Conservation (phyloP, 2,888 invertebrate genomes). For the Saturnia pavonia region DNA sequence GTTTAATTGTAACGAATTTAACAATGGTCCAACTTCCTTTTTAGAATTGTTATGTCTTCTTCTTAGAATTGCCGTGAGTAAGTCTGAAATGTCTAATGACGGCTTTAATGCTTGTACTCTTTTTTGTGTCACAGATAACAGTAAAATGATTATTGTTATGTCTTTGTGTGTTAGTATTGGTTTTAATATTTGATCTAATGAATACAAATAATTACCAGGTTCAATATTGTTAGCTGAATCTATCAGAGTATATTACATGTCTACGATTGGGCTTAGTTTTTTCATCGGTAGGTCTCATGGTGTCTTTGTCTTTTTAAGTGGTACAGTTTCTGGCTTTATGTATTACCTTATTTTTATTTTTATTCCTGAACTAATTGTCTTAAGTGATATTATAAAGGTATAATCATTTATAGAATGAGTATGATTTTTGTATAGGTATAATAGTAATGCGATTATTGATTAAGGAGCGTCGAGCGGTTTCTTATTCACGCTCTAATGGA, state of each 20-base stretch:
- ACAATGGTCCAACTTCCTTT: conserved; percentile 46
- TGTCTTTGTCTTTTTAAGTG: not conserved
- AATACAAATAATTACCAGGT: not conserved
- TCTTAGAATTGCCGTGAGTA: conserved; percentile 48
- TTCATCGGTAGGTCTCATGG: not conserved
- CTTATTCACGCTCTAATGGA: conserved; percentile 48
- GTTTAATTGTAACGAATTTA: conserved; percentile 61
- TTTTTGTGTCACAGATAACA: conserved; percentile 38
- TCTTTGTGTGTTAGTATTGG: not conserved
- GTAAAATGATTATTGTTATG: conserved; percentile 24
- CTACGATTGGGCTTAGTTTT: not conserved
- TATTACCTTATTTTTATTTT: too few species aligned
- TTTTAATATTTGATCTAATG: not conserved
- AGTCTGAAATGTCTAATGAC: conserved; percentile 32
- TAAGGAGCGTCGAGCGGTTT: conserved; percentile 21
- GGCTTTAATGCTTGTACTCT: conserved; percentile 31
- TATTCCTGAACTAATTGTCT: not conserved
- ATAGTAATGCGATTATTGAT: not conserved
- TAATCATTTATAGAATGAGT: not conserved
- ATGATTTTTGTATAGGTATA: not conserved
- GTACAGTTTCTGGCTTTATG: too few species aligned
- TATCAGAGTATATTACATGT: not conserved
- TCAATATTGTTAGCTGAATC: not conserved
- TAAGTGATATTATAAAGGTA: too few species aligned
- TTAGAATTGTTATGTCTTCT: conserved; percentile 47